Conservation (phyloP, 2,888 invertebrate species). For the Macaria liturata region DNA sequence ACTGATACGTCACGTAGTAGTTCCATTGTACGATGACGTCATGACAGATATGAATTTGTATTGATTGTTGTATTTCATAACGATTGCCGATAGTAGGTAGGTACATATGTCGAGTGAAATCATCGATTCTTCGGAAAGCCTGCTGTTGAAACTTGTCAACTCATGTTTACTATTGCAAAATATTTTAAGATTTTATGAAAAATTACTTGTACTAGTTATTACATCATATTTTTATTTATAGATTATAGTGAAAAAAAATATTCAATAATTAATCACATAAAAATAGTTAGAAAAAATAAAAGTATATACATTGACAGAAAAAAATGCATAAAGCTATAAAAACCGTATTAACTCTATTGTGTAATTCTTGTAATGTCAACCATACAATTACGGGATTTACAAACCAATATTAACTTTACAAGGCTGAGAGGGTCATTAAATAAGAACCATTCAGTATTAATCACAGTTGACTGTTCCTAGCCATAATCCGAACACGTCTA, state of each 20-base stretch:
- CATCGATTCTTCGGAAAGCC: constrained; percentile 11
- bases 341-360: too few relatives aligned
- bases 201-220: too few relatives aligned
- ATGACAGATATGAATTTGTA: constrained; percentile 22
- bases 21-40: constrained; percentile 31
- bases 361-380: too few relatives aligned
- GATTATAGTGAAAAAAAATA: too few relatives aligned
- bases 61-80: constrained; percentile 20
- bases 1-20: constrained; percentile 42
- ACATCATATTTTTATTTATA: too few relatives aligned
- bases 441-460: constrained; percentile 21
- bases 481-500: constrained; percentile 17
- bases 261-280: too few relatives aligned
- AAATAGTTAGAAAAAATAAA: too few relatives aligned
- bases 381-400: not conserved
- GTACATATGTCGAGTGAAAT: constrained; percentile 14
- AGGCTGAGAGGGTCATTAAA: constrained; percentile 22
- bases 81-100: constrained; percentile 1
- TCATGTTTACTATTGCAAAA: too few relatives aligned
- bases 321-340: too few relatives aligned
- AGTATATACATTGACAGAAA: too few relatives aligned
- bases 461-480: constrained; percentile 17
- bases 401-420: constrained; percentile 24
- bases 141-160: too few relatives aligned
- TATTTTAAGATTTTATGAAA: too few relatives aligned